Percentiles rank a stretch among this genome's conserved stretches.
Conservation (phyloP, 2,888 invertebrate genomes). For the Andrena minutula region DNA sequence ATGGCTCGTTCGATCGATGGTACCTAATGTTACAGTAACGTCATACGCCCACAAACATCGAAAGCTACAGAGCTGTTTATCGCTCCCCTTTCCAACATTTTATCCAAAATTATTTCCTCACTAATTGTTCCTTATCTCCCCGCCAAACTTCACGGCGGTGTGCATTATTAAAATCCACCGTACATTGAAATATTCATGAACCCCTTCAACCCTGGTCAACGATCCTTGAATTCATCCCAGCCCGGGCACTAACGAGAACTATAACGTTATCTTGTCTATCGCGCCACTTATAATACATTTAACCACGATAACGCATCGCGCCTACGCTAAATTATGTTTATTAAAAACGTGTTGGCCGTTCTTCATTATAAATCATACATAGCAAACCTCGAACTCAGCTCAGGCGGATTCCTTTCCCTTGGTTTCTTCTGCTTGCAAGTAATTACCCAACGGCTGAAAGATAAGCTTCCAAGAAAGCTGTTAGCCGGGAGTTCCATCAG, state of each 20-base stretch:
- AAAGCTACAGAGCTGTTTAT: neutral
- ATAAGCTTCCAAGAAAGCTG: neutral
- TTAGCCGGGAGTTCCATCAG: neutral
- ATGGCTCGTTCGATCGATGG: neutral
- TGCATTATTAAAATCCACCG: constrained; percentile 48
- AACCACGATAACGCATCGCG: constrained; percentile 43
- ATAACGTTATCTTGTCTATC: constrained; percentile 56
- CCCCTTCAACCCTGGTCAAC: constrained; percentile 48
- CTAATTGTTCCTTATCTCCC: neutral
- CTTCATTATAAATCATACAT: constrained; percentile 42
- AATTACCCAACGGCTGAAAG: constrained; percentile 21
- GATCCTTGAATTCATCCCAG: constrained; percentile 45
- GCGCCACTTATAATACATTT: constrained; percentile 45
- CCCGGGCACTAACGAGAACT: constrained; percentile 38
- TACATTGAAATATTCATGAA: constrained; percentile 57
- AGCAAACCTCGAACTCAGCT: constrained; percentile 1
- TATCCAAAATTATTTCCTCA: neutral
- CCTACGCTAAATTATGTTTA: constrained; percentile 47
- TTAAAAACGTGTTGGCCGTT: constrained; percentile 41
- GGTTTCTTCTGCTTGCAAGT: neutral
- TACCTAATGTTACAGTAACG: neutral
- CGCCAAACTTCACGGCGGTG: constrained; percentile 14
- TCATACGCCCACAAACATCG: neutral
- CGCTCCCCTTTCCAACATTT: neutral
- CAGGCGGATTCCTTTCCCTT: constrained; percentile 4